Evolutionary conservation across 2,113 vertebrate genomes (phyloP).

Genomic region (Caloenas nicobarica): DNA sequence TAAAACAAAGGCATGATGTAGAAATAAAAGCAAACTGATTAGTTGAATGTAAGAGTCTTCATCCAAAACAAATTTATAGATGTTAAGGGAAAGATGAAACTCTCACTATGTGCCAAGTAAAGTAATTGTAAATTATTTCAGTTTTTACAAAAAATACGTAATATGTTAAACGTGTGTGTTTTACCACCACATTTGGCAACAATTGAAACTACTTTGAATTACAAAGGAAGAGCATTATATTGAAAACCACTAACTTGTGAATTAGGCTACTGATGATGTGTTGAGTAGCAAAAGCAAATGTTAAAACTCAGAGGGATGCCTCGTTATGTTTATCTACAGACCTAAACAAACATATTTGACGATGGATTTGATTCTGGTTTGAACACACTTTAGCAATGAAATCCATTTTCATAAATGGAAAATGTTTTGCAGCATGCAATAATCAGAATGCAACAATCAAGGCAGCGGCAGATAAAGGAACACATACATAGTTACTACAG

Average conservation of each 20-base stretch:
- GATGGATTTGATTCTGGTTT: neutral
- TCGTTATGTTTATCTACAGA: neutral
- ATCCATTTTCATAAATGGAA: neutral
- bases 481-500: neutral
- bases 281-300: neutral
- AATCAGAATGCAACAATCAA: neutral
- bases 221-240: neutral
- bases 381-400: neutral
- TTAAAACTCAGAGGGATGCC: neutral
- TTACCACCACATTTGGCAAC: neutral
- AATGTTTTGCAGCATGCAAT: neutral
- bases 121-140: neutral
- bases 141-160: neutral
- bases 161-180: neutral
- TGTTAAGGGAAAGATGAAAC: neutral
- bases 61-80: neutral
- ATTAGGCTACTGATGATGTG: neutral
- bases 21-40: neutral
- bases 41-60: neutral
- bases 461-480: constrained; percentile 19
- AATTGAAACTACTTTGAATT: neutral
- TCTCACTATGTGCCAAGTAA: neutral
- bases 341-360: neutral
- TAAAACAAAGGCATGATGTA: neutral
- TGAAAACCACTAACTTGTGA: neutral